Base-by-base conservation (phyloP, 1,140 invertebrate species). In the Cydia fagiglandana region DNA sequence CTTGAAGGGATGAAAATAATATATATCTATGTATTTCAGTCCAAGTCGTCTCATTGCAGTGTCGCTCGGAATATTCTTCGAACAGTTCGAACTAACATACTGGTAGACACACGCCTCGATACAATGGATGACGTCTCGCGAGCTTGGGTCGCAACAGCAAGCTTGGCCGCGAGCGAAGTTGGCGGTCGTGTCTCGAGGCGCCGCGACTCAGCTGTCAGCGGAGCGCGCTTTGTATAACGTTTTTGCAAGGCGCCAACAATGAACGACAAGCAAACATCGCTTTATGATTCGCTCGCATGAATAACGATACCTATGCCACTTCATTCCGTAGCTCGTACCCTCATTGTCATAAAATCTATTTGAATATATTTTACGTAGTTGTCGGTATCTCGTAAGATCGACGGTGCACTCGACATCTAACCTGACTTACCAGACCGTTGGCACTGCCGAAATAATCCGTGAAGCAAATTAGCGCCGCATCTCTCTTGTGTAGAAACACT, bases 251-350 rank as follows among this genome's bases (percentile, higher is more conserved):
- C 83, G 82, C 86, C 86, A 83, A 90, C 90, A 89, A 90, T 85
- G 82, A 85, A 76, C 84, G 84, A 90, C 88, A 90, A 90, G 86
- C 84, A 91, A 91, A 91, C 89, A 91, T 79, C 61, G 81, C 79
- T 88, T 90, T 91, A 89, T 90, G 76, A 74, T 79, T 78, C 64
- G 77, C 79, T 78, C 83, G 83, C 83, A 91, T 91, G 88, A 93
- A 93, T 91, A 91, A 90, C 87, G 83, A 86, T 85, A 81, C 81
- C 81, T 85, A 74, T 78, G 77, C 76, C 74, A 79, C 80, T 73
- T 84, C 85, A 86, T 88, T 85, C 81, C 78, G 90, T 90, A 84
- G 75, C 77, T 76, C 78, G 80, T 78, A 79, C 78, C 78, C 78
- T 84, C 86, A 88, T 91, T 88, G 88, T 77, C 79, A 81, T 82